Evolutionary conservation across 92 coral and sea anemone genomes (phyloP), one percentile per base, ranked within the genome.

Genomic region (Phymanthus crucifer): DNA sequence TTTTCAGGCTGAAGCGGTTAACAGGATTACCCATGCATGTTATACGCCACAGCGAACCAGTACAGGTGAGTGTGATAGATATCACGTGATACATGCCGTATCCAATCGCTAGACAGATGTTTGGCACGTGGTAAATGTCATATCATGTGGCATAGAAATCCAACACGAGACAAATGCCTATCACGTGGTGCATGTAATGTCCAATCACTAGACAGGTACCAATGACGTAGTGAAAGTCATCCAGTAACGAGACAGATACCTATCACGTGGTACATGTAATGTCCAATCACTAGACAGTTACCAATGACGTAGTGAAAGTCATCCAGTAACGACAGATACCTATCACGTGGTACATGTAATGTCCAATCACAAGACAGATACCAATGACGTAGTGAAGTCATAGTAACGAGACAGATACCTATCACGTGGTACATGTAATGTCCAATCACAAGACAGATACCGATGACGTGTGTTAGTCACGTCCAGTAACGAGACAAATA

Each of bases 341-440:
- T 50, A 14, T 13, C 19, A 50, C 89, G 88, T 57, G 70, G 90
- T 29, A 90, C 90, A 19, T 79, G 87, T 23, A 46, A 83, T 32
- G 75, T 92, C 38, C 94, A 92, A 72, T 91, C 97, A 1, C 72
- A 87, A 32, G 94, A 92, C 92, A 94, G 89, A 57, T 21, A 23
- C 6, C 6, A 0, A 21, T 4, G 32, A 58, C 58, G 66, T 3
- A 16, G 13, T 24, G 24, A 2, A 23, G 66, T n/a, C 32, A 17
- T 58, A 58, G 24, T 26, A 31, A n/a, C 13, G 34, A 58, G 32
- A n/a, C 29, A 9, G 23, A 57, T 1, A 58, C 24, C 0, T 58
- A 58, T n/a, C 66, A 24, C 66, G 66, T 23, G 66, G 21, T 58
- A n/a, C 6, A 58, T 58, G 27, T 17, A 7, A 17, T 58, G 6